These are phyloP conservation scores for Cynocephalus volans DNA, from an alignment of 2,113 vertebrate species.

Conservation along the genomic window DNA sequence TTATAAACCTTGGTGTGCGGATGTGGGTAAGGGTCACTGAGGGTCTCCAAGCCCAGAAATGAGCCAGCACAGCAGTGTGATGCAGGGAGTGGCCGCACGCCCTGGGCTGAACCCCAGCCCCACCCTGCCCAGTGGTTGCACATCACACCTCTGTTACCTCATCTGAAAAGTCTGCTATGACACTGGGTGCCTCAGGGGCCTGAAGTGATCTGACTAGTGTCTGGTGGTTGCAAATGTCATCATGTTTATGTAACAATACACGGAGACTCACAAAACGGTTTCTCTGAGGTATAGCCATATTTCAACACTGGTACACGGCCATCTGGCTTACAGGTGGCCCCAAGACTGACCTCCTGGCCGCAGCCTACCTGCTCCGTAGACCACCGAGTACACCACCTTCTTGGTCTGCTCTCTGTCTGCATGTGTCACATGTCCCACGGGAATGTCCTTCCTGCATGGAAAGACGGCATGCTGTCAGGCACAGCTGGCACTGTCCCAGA, in stretches of 20 bases:
- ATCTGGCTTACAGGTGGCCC: neutral
- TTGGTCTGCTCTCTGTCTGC: conserved; percentile 94
- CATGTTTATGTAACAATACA: neutral
- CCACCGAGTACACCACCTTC: conserved; percentile 93
- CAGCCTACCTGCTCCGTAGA: conserved; percentile 95
- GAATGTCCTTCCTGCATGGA: conserved; percentile 91
- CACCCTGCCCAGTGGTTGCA: too few relatives aligned
- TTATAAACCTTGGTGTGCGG: neutral
- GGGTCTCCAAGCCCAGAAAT: neutral
- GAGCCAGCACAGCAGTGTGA: neutral
- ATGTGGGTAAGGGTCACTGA: neutral
- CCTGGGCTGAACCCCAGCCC: neutral
- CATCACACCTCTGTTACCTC: too few relatives aligned
- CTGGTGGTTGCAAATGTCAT: neutral
- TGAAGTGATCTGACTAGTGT: neutral
- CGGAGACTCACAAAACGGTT: neutral
- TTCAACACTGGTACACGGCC: accelerated
- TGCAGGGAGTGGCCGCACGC: neutral
- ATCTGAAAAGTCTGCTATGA: neutral
- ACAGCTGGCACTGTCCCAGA: neutral
- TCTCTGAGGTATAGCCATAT: neutral
- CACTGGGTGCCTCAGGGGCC: accelerated
- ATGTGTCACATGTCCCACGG: conserved; percentile 87
- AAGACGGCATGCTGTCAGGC: neutral
- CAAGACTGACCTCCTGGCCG: neutral